Conservation (phyloP, 2,797 vertebrate genomes). For the Gymnodraco acuticeps region DNA sequence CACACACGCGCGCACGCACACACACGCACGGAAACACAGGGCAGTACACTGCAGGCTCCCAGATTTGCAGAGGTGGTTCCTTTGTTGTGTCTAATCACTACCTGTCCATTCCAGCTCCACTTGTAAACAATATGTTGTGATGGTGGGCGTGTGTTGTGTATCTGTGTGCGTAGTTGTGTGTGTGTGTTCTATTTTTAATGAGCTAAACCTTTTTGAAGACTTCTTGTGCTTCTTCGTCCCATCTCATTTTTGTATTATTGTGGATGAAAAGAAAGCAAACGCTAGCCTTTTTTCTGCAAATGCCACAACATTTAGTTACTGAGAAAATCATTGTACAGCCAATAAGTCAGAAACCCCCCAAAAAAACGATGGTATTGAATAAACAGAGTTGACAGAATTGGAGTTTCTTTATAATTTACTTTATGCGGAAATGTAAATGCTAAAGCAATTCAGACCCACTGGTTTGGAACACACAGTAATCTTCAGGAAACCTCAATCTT, state of each 20-base stretch:
- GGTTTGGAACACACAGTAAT: conserved; percentile 18
- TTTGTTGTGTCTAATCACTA: conserved; percentile 77
- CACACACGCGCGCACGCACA: conserved; percentile 15
- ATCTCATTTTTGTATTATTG: conserved; percentile 40
- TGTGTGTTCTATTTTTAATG: conserved; percentile 74
- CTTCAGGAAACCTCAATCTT: background rate
- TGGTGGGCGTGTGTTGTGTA: conserved; percentile 37
- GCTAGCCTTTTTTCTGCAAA: conserved; percentile 38
- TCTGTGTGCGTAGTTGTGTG: conserved; percentile 16
- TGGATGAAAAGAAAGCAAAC: conserved; percentile 42
- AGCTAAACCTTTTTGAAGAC: conserved; percentile 60
- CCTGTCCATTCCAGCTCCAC: conserved; percentile 69
- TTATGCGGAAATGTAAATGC: conserved; percentile 12
- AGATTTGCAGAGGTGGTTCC: conserved; percentile 69
- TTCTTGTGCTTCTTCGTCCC: conserved; percentile 43
- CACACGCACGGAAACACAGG: conserved; percentile 11
- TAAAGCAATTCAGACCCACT: conserved; percentile 37
- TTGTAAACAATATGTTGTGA: conserved; percentile 63
- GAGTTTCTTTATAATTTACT: conserved; percentile 2
- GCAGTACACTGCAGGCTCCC: conserved; percentile 28
- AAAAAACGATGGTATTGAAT: background rate
- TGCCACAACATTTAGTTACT: conserved; percentile 6
- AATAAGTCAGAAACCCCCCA: background rate
- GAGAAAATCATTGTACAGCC: background rate
- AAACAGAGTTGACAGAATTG: background rate